phyloP scores from a whole-genome alignment of 2,888 invertebrate species.

The Campaea margaritaria region DNA sequence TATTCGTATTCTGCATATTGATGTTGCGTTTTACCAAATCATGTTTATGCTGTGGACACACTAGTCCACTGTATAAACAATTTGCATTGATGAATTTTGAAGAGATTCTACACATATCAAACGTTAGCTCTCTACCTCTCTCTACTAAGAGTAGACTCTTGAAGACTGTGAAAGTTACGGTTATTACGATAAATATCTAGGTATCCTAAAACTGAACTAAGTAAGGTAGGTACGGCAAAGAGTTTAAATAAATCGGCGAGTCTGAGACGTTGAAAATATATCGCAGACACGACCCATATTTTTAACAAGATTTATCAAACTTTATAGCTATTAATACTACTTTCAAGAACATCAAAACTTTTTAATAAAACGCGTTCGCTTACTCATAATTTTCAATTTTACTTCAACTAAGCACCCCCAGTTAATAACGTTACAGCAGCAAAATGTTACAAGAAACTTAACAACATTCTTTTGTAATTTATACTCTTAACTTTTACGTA shows the following conservation, averaged over 20 bases:
- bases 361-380: conserved; percentile 5
- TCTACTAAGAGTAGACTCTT: no score
- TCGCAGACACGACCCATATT: conserved; percentile 44
- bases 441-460: conserved; percentile 14
- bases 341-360: conserved; percentile 2
- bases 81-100: no score
- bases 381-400: conserved; percentile 1
- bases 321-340: not conserved
- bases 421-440: conserved; percentile 10
- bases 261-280: not conserved
- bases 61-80: no score
- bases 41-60: no score
- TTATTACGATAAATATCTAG: no score
- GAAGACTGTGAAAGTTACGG: no score
- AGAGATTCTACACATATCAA: no score
- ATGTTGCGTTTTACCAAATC: not conserved
- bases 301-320: conserved; percentile 44
- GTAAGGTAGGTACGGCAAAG: no score
- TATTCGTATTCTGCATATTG: conserved; percentile 5
- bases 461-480: conserved; percentile 25
- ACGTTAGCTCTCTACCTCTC: no score
- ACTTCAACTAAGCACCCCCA: conserved; percentile 2
- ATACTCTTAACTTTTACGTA: conserved; percentile 16
- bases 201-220: no score
- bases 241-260: no score